Evolutionary conservation across 2,888 invertebrate species (phyloP).

Genomic region (Acholoe squamosa): DNA sequence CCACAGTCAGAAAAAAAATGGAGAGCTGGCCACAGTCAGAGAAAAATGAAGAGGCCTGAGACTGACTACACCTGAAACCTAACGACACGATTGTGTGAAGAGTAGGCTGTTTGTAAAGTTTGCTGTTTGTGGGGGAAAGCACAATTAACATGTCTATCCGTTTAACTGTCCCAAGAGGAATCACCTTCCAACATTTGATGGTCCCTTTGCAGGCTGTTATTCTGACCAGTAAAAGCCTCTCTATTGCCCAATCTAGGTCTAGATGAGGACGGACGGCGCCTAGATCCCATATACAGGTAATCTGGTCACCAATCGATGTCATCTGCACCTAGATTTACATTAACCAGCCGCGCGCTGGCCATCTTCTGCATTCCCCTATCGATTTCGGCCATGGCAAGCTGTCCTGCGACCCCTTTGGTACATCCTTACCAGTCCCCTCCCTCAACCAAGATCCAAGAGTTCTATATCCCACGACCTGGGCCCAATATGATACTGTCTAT

Average conservation of each 20-base stretch:
- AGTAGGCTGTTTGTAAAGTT: neutral
- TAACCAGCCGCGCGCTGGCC: conserved; percentile 9
- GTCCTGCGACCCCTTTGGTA: neutral
- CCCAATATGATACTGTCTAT: neutral
- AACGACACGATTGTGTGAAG: neutral
- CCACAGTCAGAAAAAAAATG: too few species aligned
- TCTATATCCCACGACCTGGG: neutral
- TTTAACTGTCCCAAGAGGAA: neutral
- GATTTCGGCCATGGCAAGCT: conserved; percentile 18
- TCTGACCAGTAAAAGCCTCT: too few species aligned
- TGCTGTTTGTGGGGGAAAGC: neutral
- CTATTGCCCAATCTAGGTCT: neutral
- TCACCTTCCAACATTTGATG: neutral
- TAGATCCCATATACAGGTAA: neutral
- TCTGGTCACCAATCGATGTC: neutral
- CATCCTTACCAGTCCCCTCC: neutral
- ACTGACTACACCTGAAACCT: neutral
- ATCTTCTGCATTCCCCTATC: neutral
- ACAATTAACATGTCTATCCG: neutral
- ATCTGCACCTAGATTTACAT: conserved; percentile 44
- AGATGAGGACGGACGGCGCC: neutral
- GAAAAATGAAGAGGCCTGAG: neutral
- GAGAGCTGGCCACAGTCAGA: neutral
- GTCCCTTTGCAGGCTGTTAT: neutral
- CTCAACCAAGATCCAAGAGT: neutral